Conservation (phyloP, 2,113 vertebrate genomes). For the Pomatostomus ruficeps region DNA sequence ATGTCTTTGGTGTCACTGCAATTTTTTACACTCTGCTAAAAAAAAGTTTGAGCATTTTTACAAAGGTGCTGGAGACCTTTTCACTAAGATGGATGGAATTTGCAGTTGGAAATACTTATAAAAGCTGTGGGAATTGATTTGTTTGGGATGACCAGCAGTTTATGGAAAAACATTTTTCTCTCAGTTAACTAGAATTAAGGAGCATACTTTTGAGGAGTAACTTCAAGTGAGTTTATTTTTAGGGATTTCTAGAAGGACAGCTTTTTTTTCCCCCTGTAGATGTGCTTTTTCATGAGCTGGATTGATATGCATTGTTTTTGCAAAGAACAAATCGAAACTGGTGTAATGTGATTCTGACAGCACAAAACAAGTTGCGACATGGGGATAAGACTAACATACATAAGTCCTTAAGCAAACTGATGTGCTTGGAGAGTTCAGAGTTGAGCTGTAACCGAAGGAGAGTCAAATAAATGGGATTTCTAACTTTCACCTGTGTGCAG, state of each 20-base stretch:
- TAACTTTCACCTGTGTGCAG: not conserved
- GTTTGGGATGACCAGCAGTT: not conserved
- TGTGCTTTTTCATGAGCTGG: conserved; percentile 13
- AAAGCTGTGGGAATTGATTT: not conserved
- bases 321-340: conserved; percentile 56
- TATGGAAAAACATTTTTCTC: not conserved
- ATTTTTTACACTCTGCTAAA: not conserved
- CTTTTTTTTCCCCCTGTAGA: conserved; percentile 31
- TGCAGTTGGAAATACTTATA: not conserved
- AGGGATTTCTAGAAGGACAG: conserved; percentile 35
- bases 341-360: not conserved
- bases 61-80: not conserved
- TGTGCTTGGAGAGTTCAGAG: not conserved
- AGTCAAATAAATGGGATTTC: not conserved
- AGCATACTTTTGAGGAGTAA: not conserved
- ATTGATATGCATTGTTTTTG: conserved; percentile 24
- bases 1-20: not conserved
- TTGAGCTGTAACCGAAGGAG: not conserved
- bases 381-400: not conserved
- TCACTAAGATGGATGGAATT: not conserved
- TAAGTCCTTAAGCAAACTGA: not conserved
- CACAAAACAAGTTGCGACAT: not conserved
- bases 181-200: not conserved
- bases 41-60: not conserved
- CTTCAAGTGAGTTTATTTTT: conserved; percentile 47